Evolutionary conservation across 92 coral and sea anemone genomes (phyloP).

Genomic region (Siderastrea radians): DNA sequence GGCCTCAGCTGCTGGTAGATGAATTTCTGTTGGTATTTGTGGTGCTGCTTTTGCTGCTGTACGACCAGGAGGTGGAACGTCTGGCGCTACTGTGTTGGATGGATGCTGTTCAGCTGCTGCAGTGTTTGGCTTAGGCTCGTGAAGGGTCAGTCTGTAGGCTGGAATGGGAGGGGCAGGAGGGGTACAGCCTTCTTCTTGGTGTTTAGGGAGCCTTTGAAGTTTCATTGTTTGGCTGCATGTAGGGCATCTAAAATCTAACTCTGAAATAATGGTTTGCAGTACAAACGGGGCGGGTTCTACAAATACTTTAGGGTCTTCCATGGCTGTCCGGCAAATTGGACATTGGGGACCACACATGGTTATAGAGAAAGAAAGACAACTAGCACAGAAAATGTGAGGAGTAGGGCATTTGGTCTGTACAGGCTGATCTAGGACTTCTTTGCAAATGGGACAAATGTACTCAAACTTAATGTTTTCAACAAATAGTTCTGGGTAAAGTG

Average conservation of each 20-base stretch:
- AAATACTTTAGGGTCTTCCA: slow-evolving; percentile 32
- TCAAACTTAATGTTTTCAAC: slow-evolving; percentile 40
- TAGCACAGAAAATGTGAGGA: slow-evolving; percentile 60
- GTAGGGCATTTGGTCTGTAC: slow-evolving; percentile 35
- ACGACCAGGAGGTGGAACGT: not conserved
- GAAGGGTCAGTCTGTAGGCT: not conserved
- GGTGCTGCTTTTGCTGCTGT: not conserved
- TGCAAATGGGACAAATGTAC: slow-evolving; percentile 53
- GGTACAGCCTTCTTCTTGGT: not conserved
- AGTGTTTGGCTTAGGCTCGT: not conserved
- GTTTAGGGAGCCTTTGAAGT: slow-evolving; percentile 31
- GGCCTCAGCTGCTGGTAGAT: not conserved
- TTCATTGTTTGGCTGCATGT: slow-evolving; percentile 32
- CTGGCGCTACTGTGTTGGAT: not conserved
- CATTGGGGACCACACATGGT: slow-evolving; percentile 43
- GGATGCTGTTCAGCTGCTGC: not conserved
- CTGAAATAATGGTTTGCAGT: slow-evolving; percentile 41
- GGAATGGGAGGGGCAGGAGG: no score
- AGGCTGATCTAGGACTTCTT: slow-evolving; percentile 63
- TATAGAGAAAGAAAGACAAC: slow-evolving; percentile 37
- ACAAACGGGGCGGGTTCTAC: slow-evolving; percentile 52
- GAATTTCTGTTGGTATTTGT: not conserved
- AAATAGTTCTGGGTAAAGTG: slow-evolving; percentile 49
- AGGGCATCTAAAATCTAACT: slow-evolving; percentile 46
- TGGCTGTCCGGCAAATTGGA: slow-evolving; percentile 13